These are phyloP conservation scores for Malacoctenus gilli DNA, from an alignment of 2,797 vertebrate species.

Conservation along the genomic window DNA sequence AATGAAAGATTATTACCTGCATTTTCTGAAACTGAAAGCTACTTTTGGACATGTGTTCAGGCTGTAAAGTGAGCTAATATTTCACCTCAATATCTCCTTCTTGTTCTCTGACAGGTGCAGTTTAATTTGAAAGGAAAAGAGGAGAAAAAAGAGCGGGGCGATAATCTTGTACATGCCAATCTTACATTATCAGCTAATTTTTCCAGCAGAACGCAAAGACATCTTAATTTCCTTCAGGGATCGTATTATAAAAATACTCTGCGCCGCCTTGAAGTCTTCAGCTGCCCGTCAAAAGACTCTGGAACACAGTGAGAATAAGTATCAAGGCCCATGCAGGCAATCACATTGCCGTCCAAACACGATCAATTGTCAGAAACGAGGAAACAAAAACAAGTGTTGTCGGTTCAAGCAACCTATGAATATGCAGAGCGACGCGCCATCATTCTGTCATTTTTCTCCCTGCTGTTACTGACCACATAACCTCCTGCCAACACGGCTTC, in stretches of 20 bases:
- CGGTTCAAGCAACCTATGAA: not conserved
- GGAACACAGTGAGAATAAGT: conserved; percentile 10
- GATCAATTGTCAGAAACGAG: not conserved
- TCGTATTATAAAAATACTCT: not conserved
- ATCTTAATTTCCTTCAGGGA: not conserved
- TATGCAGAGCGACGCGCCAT: conserved; percentile 25
- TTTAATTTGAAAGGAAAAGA: too few relatives aligned
- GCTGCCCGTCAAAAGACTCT: conserved; percentile 24
- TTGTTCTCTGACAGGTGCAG: conserved; percentile 45
- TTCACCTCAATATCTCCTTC: too few relatives aligned
- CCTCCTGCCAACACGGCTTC: conserved; percentile 41
- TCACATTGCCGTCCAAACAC: not conserved
- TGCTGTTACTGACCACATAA: conserved; percentile 48
- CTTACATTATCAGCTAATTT: conserved; percentile 25
- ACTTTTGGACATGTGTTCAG: too few relatives aligned
- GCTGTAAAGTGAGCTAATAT: too few relatives aligned
- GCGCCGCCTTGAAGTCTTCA: conserved; percentile 11
- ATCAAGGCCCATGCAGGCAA: not conserved
- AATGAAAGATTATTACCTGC: too few relatives aligned
- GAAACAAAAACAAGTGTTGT: too few relatives aligned
- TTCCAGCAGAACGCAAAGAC: not conserved
- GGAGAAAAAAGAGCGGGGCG: conserved; percentile 34
- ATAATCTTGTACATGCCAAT: conserved; percentile 50
- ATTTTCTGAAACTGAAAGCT: too few relatives aligned
- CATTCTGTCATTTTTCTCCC: conserved; percentile 34